These are phyloP conservation scores for Drosophila differens DNA, from an alignment of 2,888 invertebrate genomes.

Conservation along the genomic window DNA sequence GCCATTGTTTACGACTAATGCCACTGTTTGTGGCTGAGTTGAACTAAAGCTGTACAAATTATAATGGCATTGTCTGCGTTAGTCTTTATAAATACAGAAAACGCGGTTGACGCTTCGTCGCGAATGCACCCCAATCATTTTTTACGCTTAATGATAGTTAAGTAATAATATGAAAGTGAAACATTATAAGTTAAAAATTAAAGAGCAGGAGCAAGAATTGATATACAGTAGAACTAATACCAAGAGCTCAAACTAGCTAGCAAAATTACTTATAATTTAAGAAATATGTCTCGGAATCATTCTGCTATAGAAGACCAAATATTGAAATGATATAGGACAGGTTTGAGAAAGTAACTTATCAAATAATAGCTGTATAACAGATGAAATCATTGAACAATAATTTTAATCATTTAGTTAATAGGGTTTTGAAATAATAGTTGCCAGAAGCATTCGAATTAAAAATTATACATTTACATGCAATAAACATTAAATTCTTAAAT, in stretches of 20 bases:
- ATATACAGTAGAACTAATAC: not conserved
- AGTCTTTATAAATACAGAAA: conserved; percentile 27
- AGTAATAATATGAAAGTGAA: not conserved
- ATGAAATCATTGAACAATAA: not conserved
- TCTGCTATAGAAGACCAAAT: not conserved
- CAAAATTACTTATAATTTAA: not conserved
- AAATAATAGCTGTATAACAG: not conserved
- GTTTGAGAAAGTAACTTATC: not conserved
- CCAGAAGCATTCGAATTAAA: not conserved
- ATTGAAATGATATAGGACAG: not conserved
- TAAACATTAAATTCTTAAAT: not conserved
- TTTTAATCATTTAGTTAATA: not conserved
- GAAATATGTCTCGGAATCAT: not conserved
- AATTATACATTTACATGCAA: not conserved
- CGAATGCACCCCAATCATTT: not conserved
- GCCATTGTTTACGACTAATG: conserved; percentile 21
- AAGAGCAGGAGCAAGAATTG: not conserved
- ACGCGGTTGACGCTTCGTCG: not conserved
- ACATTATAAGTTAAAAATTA: not conserved
- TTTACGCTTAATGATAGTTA: not conserved
- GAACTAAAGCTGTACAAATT: conserved; percentile 70
- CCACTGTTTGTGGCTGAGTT: conserved; percentile 14
- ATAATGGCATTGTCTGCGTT: conserved; percentile 66
- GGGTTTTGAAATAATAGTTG: accelerated
- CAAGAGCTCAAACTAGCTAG: not conserved